Evolutionary conservation across 2,113 vertebrate species (phyloP).

Genomic region (Vulpes ferrilata): DNA sequence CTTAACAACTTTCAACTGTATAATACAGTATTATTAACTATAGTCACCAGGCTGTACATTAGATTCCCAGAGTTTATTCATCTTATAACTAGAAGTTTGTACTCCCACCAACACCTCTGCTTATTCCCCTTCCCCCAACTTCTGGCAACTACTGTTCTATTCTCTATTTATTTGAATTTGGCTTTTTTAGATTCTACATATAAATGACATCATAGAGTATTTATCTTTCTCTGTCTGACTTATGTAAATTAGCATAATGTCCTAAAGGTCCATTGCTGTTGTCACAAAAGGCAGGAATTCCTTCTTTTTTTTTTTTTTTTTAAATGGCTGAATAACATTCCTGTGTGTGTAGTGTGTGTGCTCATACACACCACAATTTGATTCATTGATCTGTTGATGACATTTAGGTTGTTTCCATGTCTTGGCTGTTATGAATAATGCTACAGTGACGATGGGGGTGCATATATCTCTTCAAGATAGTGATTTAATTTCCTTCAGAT

Average conservation of each 20-base stretch:
- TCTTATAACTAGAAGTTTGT: accelerated
- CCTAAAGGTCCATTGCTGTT: neutral
- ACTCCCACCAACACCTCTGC: neutral
- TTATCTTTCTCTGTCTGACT: neutral
- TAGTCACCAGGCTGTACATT: neutral
- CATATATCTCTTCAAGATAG: neutral
- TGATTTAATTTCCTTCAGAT: neutral
- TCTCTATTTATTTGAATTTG: neutral
- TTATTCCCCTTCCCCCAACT: accelerated
- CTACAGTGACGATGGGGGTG: neutral
- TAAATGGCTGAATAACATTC: neutral
- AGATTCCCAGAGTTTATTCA: too few species aligned
- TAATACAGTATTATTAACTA: neutral
- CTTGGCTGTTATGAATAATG: neutral
- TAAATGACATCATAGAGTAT: neutral
- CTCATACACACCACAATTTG: neutral
- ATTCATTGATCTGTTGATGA: too few species aligned
- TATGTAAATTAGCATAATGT: neutral
- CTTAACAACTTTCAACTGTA: neutral
- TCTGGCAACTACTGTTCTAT: neutral
- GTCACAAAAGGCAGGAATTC: neutral
- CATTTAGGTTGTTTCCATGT: neutral
- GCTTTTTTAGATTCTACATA: neutral
- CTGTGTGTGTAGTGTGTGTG: neutral
- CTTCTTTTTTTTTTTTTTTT: neutral